A percentile compares a stretch with the other conserved stretches of the same genome.
Evolutionary conservation across 2,888 invertebrate species (phyloP).

Genomic region (Volucella inanis): DNA sequence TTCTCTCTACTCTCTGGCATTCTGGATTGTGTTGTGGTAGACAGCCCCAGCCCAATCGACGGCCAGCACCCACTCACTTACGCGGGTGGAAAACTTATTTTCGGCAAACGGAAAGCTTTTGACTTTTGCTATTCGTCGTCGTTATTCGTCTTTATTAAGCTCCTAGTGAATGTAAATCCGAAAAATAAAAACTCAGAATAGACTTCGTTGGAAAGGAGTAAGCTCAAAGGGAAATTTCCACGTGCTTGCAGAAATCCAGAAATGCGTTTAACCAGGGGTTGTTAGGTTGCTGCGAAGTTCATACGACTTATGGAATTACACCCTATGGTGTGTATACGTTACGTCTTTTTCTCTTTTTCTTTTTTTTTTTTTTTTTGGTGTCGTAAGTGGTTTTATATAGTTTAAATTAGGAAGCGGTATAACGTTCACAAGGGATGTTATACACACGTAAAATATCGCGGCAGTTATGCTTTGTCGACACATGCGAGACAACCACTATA

Average conservation of each 20-base stretch:
- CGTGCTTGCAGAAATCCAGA: slow-evolving; percentile 31
- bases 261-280: slow-evolving; percentile 16
- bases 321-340: slow-evolving; percentile 58
- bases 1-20: slow-evolving; percentile 52
- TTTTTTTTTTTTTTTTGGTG: slow-evolving; percentile 1
- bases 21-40: slow-evolving; percentile 29
- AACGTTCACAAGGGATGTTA: too few species aligned
- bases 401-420: slow-evolving; percentile 6
- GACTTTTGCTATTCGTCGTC: slow-evolving; percentile 9
- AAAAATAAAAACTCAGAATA: slow-evolving; percentile 5
- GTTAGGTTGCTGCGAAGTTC: neutral
- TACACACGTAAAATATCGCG: too few species aligned
- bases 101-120: slow-evolving; percentile 67
- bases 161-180: slow-evolving; percentile 20
- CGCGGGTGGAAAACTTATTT: slow-evolving; percentile 60
- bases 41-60: slow-evolving; percentile 26
- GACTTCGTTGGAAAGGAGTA: slow-evolving; percentile 2
- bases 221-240: slow-evolving; percentile 24
- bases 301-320: neutral
- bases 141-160: slow-evolving; percentile 14
- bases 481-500: too few species aligned
- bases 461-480: too few species aligned
- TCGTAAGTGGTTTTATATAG: neutral
- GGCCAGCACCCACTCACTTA: slow-evolving; percentile 38
- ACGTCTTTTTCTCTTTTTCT: slow-evolving; percentile 23